These are phyloP conservation scores for Eilema depressum DNA, from an alignment of 2,888 invertebrate species.

Conservation along the genomic window DNA sequence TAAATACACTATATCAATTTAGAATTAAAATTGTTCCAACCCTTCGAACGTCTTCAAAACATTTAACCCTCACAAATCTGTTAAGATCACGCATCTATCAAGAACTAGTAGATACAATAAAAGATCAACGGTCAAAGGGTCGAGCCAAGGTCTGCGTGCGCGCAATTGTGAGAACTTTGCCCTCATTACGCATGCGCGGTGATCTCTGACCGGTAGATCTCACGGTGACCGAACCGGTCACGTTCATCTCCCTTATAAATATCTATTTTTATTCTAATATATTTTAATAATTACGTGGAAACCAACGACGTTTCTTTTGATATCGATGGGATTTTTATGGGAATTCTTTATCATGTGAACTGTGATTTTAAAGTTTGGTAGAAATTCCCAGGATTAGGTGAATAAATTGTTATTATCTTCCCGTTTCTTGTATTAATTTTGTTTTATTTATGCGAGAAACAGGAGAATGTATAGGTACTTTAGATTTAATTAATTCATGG, in stretches of 20 bases:
- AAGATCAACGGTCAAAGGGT: slow-evolving; percentile 78
- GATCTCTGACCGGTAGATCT: slow-evolving; percentile 74
- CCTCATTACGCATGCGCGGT: slow-evolving; percentile 53
- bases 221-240: slow-evolving; percentile 76
- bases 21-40: slow-evolving; percentile 2
- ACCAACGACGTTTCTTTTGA: slow-evolving; percentile 59
- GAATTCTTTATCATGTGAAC: slow-evolving; percentile 35
- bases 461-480: neutral
- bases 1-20: neutral
- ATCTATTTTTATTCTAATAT: slow-evolving; percentile 71
- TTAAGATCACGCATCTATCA: slow-evolving; percentile 35
- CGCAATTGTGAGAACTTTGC: slow-evolving; percentile 71
- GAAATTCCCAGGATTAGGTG: slow-evolving; percentile 29
- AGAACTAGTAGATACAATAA: slow-evolving; percentile 55
- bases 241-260: slow-evolving; percentile 59
- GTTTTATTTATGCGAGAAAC: neutral
- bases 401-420: neutral
- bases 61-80: slow-evolving; percentile 15
- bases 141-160: slow-evolving; percentile 71
- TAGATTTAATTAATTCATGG: neutral
- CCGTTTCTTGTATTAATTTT: slow-evolving; percentile 1
- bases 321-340: slow-evolving; percentile 35
- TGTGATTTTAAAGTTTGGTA: slow-evolving; percentile 27
- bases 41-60: slow-evolving; percentile 23
- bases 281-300: slow-evolving; percentile 61